Base-by-base conservation (phyloP, 2,797 vertebrate genomes). In the Eulemur mongoz region DNA sequence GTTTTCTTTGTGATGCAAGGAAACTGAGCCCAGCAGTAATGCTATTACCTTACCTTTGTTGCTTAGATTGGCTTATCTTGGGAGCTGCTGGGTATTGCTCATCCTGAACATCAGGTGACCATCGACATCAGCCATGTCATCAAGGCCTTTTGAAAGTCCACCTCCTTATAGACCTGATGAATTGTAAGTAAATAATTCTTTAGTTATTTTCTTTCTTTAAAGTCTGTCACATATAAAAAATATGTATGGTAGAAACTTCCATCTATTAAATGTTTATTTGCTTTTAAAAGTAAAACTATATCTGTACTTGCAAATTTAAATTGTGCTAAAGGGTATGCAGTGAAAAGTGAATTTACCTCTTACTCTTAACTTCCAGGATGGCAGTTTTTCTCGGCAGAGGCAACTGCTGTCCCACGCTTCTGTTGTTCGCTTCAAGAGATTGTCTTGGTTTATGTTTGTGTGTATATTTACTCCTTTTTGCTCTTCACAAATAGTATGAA, bases 121-220 rank as follows among this genome's bases (percentile, higher is more conserved):
- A 9, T 7, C n/a, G 70, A 85, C 69, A 50, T 82, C 95, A 92
- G 75, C 70, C 38, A 99, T 99, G 99, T 99, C 99, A 5, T 99
- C 98, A 3, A 98, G 98, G 57, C 99, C 98, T 54, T 98, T 99
- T 75, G 99, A 99, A 96, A 99, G 99, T 98, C 99, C 99, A 1
- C 99, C 99, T 89, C 99, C 99, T 35, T 99, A 99, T 43, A 98
- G 99, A 40, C 98, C 99, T 2, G 99, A 98, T 50, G 99, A 97
- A 97, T 99, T 99, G 99, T 99, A 98, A 99, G 99, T 99, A 90
- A 76, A 91, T 79, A 13, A 65, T 91, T 52, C 91, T 96, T 95
- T 76, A 63, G 25, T 65, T 35, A 78, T 84, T 50, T 61, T 88
- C 38, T n/a, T 57, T 89, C 78, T 59, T 40, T 23, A 67, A 90